Evolutionary conservation across 2,888 invertebrate species (phyloP).

Genomic region (Eudasyphora cyanicolor): DNA sequence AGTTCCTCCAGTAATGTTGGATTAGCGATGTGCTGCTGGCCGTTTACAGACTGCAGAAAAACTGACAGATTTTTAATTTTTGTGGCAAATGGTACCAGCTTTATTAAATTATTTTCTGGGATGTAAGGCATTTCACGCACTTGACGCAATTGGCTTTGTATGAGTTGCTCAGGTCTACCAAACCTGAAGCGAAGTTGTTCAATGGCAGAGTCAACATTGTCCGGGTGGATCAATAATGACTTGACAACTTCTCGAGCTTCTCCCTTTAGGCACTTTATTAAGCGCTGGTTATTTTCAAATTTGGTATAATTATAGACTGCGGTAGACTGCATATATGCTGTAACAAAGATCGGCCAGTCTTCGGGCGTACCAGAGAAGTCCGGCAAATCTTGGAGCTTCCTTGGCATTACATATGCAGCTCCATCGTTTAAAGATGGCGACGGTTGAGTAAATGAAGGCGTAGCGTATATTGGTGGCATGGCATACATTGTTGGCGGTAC

Average conservation of each 20-base stretch:
- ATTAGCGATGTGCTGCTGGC: too few relatives aligned
- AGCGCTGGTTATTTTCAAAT: conserved; percentile 52
- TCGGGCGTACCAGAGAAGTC: conserved; percentile 49
- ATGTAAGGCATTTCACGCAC: conserved; percentile 48
- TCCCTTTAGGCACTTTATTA: conserved; percentile 47
- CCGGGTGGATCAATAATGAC: too few relatives aligned
- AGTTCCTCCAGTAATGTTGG: conserved; percentile 64
- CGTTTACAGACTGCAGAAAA: conserved; percentile 54
- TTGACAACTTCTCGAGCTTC: conserved; percentile 42
- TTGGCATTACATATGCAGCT: background rate
- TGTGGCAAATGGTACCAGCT: conserved; percentile 59
- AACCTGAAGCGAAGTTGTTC: conserved; percentile 47
- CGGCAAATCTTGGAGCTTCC: conserved; percentile 54
- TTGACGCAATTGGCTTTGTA: too few relatives aligned
- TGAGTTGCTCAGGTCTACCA: too few relatives aligned
- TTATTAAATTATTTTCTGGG: conserved; percentile 43
- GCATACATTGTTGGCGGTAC: background rate
- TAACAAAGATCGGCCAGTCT: conserved; percentile 58
- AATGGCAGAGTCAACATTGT: conserved; percentile 31
- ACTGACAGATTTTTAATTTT: conserved; percentile 54
- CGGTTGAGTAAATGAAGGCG: background rate
- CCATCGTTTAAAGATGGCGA: conserved; percentile 2
- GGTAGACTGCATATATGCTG: conserved; percentile 40
- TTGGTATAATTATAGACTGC: conserved; percentile 45
- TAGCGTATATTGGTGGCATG: background rate